Evolutionary conservation across 2,888 invertebrate species (phyloP), one percentile per base, ranked within the genome.

Genomic region (Volucella inflata): DNA sequence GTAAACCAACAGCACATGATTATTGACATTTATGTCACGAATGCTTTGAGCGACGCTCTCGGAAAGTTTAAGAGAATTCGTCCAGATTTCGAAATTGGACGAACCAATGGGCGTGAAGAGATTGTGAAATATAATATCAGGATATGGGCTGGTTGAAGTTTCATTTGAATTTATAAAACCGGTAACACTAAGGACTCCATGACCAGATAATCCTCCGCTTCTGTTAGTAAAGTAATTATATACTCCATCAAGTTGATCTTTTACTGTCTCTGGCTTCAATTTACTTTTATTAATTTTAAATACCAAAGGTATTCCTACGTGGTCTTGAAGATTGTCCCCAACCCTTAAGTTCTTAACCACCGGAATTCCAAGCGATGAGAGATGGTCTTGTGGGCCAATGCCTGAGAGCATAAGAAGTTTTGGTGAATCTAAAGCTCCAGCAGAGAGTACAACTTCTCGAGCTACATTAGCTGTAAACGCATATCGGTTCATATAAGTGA

Each of bases 241-340:
- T 0, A 88, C 68, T 1, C 17, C 44, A 57, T 89, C 88, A 0
- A 89, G 38, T 2, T 77, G 6, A 1, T 87, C 74, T 11, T 68
- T 78, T 10, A 16, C 8, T 10, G 85, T 64, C 0, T 64, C 10
- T n/a, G 79, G 50, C 6, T 65, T n/a, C 0, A 85, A 70, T 11
- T 17, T 74, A 6, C 81, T 72, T 1, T 74, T 81, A 2, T 93
- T 93, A 88, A 94, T 91, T 57, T 87, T 87, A 11, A 88, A 79
- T 11, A 88, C 67, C 3, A 89, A 0, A 6, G 87, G 87, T 4
- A 94, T 93, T 0, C 94, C 95, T 48, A 95, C 94, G 90, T 97
- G 96, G 89, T 97, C 96, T 91, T 96, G 96, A 0, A 96, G 92
- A 89, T 96, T 95, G 87, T 95, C 93, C 1, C 96, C 96, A 0